A percentile compares a stretch with the other conserved stretches of the same genome.
These are phyloP conservation scores for Caprella mutica DNA, from an alignment of 2,888 invertebrate species.

Conservation along the genomic window DNA sequence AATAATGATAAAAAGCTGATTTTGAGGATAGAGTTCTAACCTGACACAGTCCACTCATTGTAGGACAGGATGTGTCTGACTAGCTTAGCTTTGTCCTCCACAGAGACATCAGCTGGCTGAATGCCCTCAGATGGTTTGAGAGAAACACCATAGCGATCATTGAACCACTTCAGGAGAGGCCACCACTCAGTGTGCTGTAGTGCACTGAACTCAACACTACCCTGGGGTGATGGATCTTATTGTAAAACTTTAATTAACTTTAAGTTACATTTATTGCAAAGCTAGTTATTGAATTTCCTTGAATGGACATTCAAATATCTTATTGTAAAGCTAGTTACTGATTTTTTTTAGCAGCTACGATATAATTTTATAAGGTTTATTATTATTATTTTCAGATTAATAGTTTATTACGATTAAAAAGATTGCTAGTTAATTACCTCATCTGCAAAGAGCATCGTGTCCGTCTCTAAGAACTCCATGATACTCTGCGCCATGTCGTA, in stretches of 20 bases:
- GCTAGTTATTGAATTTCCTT: too few relatives aligned
- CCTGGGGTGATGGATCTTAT: conserved; percentile 47
- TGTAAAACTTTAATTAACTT: too few relatives aligned
- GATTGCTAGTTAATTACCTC: conserved; percentile 38
- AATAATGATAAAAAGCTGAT: too few relatives aligned
- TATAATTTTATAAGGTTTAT: too few relatives aligned
- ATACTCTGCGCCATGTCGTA: conserved; percentile 65
- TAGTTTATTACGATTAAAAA: not conserved
- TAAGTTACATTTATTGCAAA: too few relatives aligned
- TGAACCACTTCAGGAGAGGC: conserved; percentile 80
- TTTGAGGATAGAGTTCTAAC: too few relatives aligned
- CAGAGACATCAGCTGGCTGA: conserved; percentile 54
- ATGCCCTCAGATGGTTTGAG: conserved; percentile 61
- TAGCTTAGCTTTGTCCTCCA: conserved; percentile 55
- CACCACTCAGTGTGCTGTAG: conserved; percentile 76
- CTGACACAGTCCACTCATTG: conserved; percentile 67
- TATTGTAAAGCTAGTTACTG: too few relatives aligned
- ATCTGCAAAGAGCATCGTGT: conserved; percentile 67
- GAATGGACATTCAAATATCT: too few relatives aligned
- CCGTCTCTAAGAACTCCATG: conserved; percentile 66
- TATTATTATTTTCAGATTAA: too few relatives aligned
- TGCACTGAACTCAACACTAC: conserved; percentile 60
- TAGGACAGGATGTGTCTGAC: conserved; percentile 68
- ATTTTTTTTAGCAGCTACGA: too few relatives aligned
- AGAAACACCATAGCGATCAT: conserved; percentile 60